phyloP scores from a whole-genome alignment of 2,797 vertebrate species.

The Rousettus madagascariensis region DNA sequence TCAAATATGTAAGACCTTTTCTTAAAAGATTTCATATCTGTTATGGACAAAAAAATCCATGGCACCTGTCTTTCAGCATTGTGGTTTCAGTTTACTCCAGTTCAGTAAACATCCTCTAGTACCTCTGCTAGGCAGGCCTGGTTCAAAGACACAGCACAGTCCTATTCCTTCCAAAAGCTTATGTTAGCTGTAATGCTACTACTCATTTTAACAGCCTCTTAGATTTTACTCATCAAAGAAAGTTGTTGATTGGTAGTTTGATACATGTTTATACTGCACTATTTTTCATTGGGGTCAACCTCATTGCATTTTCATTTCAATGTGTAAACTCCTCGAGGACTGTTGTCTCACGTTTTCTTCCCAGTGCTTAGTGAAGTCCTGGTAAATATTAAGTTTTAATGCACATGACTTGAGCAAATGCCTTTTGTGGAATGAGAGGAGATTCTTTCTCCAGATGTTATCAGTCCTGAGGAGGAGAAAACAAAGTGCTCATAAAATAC shows the following conservation, averaged over 20 bases:
- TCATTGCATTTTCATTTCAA: not conserved
- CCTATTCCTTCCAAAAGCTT: not conserved
- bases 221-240: not conserved
- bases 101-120: not conserved
- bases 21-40: not conserved
- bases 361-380: not conserved
- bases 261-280: not conserved
- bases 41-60: not conserved
- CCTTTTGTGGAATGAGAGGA: not conserved
- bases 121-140: not conserved
- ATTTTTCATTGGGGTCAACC: not conserved
- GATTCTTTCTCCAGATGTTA: not conserved
- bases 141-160: not conserved
- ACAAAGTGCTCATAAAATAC: not conserved
- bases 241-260: not conserved
- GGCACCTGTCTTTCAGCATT: not conserved
- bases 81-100: not conserved
- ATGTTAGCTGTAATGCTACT: not conserved
- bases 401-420: not conserved
- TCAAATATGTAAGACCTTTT: not conserved
- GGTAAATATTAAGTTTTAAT: not conserved
- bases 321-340: not conserved
- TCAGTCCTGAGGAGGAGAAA: not conserved
- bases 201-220: not conserved
- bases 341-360: not conserved